Percentiles rank a stretch among this genome's conserved stretches.
These are phyloP conservation scores for Peromyscus melanophrys DNA, from an alignment of 2,797 vertebrate genomes.

Conservation along the genomic window DNA sequence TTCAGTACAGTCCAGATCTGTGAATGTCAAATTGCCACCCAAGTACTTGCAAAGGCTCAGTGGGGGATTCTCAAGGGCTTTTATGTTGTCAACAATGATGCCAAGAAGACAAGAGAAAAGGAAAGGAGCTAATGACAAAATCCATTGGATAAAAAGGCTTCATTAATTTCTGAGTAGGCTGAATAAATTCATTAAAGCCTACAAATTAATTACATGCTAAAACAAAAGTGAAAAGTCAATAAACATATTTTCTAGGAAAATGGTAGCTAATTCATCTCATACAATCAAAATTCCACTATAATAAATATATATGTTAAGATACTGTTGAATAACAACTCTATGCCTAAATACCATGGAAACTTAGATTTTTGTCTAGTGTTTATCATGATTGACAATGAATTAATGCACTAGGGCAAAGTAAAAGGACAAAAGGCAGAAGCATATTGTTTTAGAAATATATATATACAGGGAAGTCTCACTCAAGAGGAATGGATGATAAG, in stretches of 20 bases:
- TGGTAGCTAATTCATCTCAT: neutral
- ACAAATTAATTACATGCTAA: constrained; percentile 35
- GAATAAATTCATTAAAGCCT: constrained; percentile 69
- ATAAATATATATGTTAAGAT: neutral
- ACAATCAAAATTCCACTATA: constrained; percentile 41
- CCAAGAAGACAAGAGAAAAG: constrained; percentile 60
- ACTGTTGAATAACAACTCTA: neutral
- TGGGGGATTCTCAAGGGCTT: neutral
- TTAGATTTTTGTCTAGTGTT: neutral
- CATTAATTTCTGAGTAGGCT: constrained; percentile 68
- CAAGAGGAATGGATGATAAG: neutral
- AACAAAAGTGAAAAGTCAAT: constrained; percentile 63
- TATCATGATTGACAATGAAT: constrained; percentile 28
- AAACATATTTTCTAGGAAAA: neutral
- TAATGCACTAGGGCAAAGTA: neutral
- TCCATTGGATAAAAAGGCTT: constrained; percentile 59
- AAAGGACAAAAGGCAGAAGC: neutral
- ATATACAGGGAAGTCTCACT: neutral
- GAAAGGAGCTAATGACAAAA: constrained; percentile 64
- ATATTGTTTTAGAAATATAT: neutral
- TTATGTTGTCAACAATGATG: constrained; percentile 50
- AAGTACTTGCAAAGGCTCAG: neutral
- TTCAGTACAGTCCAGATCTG: neutral
- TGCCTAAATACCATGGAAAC: neutral
- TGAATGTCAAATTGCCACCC: constrained; percentile 14